Percentiles rank a stretch among this genome's conserved stretches.
phyloP scores from a whole-genome alignment of 1,140 invertebrate species.

The Drosophila teissieri region DNA sequence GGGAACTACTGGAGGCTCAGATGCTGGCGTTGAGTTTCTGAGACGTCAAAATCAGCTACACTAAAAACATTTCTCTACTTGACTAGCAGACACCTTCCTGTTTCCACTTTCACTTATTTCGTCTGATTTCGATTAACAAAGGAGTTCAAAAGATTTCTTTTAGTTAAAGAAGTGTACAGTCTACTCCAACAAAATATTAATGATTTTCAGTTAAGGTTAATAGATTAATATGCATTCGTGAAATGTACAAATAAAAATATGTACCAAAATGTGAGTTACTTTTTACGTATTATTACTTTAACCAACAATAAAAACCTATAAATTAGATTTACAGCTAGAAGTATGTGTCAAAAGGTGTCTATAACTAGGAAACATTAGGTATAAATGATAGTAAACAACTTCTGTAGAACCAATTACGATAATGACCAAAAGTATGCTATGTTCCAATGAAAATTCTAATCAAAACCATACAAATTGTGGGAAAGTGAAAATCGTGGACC shows the following conservation, averaged over 20 bases:
- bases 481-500: conserved; percentile 31
- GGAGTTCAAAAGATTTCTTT: neutral
- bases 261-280: neutral
- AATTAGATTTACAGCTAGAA: neutral
- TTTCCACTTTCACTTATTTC: conserved; percentile 27
- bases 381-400: conserved; percentile 4
- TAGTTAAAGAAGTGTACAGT: neutral
- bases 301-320: neutral
- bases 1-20: conserved; percentile 19
- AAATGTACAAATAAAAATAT: conserved; percentile 1
- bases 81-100: conserved; percentile 6
- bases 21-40: conserved; percentile 23
- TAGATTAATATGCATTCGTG: neutral
- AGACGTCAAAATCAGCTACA: conserved; percentile 31
- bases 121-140: neutral
- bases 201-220: neutral
- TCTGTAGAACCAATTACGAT: conserved; percentile 21
- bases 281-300: neutral
- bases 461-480: conserved; percentile 23
- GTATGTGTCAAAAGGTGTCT: neutral
- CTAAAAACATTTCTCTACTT: conserved; percentile 1
- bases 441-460: conserved; percentile 18
- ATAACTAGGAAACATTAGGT: neutral
- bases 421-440: conserved; percentile 41
- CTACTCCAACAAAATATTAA: neutral